Conservation (phyloP, 1,140 invertebrate genomes). For the Leucophenga varia region DNA sequence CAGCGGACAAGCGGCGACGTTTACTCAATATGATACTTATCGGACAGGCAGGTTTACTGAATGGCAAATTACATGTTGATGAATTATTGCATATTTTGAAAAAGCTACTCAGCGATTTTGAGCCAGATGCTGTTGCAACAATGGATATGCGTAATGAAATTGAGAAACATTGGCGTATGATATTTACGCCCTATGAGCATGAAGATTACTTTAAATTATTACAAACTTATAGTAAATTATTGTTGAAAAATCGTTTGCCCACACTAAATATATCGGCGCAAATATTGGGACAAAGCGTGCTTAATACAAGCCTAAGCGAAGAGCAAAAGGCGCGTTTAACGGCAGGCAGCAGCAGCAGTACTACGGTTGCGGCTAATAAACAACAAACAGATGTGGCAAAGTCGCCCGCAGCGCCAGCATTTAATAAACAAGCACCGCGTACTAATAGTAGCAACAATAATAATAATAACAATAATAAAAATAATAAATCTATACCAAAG, state of each 20-base stretch:
- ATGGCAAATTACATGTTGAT: slow-evolving; percentile 58
- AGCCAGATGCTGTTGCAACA: slow-evolving; percentile 51
- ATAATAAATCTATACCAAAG: slow-evolving; percentile 3
- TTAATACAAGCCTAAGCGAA: slow-evolving; percentile 12
- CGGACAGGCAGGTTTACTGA: slow-evolving; percentile 59
- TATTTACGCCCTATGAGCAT: slow-evolving; percentile 57
- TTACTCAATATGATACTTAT: slow-evolving; percentile 60
- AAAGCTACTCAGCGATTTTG: slow-evolving; percentile 52
- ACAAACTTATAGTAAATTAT: slow-evolving; percentile 48
- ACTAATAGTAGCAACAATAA: slow-evolving; percentile 2
- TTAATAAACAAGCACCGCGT: neutral
- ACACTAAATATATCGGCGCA: slow-evolving; percentile 32
- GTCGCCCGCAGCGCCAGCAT: slow-evolving; percentile 16
- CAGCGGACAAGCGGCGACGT: slow-evolving; percentile 52
- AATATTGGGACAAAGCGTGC: slow-evolving; percentile 29
- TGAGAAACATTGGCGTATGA: slow-evolving; percentile 57
- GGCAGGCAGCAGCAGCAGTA: slow-evolving; percentile 8
- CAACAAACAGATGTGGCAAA: slow-evolving; percentile 18
- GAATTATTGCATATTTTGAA: slow-evolving; percentile 55
- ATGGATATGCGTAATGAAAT: slow-evolving; percentile 56
- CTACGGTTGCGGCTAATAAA: slow-evolving; percentile 14
- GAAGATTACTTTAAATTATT: slow-evolving; percentile 58
- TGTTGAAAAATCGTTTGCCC: slow-evolving; percentile 33
- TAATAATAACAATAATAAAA: slow-evolving; percentile 1
- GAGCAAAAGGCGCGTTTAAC: slow-evolving; percentile 9